phyloP scores from a whole-genome alignment of 2,113 vertebrate genomes.

The Ifrita kowaldi region DNA sequence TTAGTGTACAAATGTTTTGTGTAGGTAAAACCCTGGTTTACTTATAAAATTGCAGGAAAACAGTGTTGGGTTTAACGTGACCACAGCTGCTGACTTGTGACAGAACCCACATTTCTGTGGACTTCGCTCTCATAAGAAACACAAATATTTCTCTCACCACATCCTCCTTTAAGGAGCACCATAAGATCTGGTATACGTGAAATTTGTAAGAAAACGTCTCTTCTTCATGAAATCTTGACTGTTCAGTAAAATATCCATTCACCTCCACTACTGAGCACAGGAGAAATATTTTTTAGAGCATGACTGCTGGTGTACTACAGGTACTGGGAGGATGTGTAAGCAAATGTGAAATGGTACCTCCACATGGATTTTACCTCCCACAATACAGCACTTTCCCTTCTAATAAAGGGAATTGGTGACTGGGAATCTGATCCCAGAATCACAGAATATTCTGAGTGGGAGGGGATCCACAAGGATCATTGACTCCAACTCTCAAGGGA shows the following conservation, averaged over 20 bases:
- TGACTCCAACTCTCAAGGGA: background rate
- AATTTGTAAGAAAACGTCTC: background rate
- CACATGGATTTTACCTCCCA: background rate
- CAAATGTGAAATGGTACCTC: background rate
- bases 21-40: background rate
- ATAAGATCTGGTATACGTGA: background rate
- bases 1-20: background rate
- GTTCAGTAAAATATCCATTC: background rate
- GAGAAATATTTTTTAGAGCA: background rate
- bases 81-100: background rate
- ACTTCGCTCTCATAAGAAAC: background rate
- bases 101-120: background rate
- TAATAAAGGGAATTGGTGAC: background rate
- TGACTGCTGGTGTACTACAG: background rate
- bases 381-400: background rate
- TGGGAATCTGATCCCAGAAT: background rate
- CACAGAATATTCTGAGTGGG: background rate
- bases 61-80: background rate
- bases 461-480: background rate
- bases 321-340: background rate
- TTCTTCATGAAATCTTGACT: background rate
- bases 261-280: background rate
- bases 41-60: background rate
- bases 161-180: background rate
- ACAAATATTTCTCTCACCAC: background rate